Evolutionary conservation across 1,140 invertebrate species (phyloP).

Genomic region (Pentalonia nigronervosa): DNA sequence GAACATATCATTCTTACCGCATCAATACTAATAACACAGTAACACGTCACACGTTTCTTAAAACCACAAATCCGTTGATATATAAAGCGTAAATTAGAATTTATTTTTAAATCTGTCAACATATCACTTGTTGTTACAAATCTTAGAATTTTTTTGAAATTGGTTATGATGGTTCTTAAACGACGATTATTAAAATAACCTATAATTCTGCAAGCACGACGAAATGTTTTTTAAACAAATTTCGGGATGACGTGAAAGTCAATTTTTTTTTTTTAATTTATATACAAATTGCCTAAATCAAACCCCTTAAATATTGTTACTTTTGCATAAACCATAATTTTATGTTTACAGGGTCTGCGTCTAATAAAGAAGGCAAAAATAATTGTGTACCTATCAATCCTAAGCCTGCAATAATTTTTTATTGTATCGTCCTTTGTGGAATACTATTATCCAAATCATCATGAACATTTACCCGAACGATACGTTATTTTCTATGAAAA

Average conservation of each 20-base stretch:
- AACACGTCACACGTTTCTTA: too few species aligned
- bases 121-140: too few species aligned
- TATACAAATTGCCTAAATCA: neutral
- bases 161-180: neutral
- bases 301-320: neutral
- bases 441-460: neutral
- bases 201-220: neutral
- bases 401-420: neutral
- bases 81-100: too few species aligned
- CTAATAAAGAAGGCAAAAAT: neutral
- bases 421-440: neutral
- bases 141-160: neutral
- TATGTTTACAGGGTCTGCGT: neutral
- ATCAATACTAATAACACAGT: too few species aligned
- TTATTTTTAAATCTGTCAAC: too few species aligned
- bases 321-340: neutral
- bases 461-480: neutral
- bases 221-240: neutral
- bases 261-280: neutral
- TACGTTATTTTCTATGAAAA: slow-evolving; percentile 11
- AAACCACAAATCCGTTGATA: too few species aligned
- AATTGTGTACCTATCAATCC: neutral
- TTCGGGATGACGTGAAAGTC: neutral
- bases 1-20: too few species aligned
- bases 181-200: too few species aligned